phyloP scores from a whole-genome alignment of 2,888 invertebrate species.

The Cerceris rybyensis region DNA sequence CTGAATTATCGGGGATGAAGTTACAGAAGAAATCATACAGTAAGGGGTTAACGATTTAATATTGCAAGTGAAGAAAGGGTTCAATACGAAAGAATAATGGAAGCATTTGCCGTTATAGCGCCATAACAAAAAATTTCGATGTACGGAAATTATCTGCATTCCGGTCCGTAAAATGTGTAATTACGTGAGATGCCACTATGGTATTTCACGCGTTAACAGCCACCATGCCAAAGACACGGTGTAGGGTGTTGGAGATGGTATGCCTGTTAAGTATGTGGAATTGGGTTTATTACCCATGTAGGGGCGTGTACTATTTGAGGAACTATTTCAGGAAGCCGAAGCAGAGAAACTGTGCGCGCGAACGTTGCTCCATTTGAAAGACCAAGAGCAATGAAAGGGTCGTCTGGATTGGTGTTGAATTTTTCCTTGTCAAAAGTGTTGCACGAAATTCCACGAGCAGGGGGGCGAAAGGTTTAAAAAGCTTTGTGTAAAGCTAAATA shows the following conservation, averaged over 20 bases:
- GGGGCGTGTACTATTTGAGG: constrained; percentile 59
- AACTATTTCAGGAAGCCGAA: constrained; percentile 68
- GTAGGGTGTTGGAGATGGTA: constrained; percentile 47
- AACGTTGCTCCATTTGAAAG: constrained; percentile 54
- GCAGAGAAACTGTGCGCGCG: constrained; percentile 35
- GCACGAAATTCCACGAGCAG: constrained; percentile 44
- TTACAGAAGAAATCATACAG: too few relatives aligned
- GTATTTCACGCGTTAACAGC: constrained; percentile 53
- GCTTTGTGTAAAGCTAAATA: too few relatives aligned
- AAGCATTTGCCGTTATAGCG: too few relatives aligned
- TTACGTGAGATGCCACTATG: constrained; percentile 29
- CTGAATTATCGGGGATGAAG: too few relatives aligned
- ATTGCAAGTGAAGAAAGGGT: too few relatives aligned
- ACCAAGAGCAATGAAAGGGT: constrained; percentile 32
- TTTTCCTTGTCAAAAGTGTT: constrained; percentile 50
- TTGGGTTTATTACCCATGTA: constrained; percentile 67
- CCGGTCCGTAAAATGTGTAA: constrained; percentile 37
- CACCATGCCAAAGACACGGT: constrained; percentile 40
- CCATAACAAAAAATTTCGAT: too few relatives aligned
- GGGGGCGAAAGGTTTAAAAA: constrained; percentile 20
- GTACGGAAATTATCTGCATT: neutral
- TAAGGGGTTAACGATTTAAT: too few relatives aligned
- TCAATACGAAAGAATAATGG: too few relatives aligned
- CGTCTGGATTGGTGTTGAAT: constrained; percentile 48
- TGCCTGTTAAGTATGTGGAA: constrained; percentile 68